These are phyloP conservation scores for Eulemur macaco DNA, from an alignment of 2,113 vertebrate species.

Conservation along the genomic window DNA sequence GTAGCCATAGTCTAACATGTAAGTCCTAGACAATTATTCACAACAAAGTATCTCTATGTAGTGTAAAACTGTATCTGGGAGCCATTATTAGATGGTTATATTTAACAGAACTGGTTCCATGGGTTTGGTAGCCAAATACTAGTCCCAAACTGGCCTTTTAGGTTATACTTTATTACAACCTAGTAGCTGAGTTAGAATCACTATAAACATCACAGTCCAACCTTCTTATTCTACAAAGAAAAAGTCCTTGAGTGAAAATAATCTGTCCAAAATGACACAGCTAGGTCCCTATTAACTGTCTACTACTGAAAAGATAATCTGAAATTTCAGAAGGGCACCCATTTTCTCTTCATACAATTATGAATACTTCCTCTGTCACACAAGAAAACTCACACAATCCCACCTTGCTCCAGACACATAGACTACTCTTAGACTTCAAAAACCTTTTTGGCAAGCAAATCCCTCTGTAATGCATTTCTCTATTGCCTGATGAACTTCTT, in stretches of 20 bases:
- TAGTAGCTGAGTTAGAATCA: slow-evolving; percentile 11
- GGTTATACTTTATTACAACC: neutral
- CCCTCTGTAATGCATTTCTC: neutral
- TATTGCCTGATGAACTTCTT: neutral
- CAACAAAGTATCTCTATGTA: neutral
- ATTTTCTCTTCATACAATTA: neutral
- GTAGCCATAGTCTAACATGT: neutral
- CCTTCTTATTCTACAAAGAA: neutral
- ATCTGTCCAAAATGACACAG: neutral
- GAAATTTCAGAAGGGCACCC: neutral
- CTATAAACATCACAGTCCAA: neutral
- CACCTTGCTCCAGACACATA: neutral
- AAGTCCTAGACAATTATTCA: neutral
- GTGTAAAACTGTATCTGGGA: neutral
- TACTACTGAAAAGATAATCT: neutral
- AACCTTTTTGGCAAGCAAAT: neutral
- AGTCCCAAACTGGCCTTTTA: neutral
- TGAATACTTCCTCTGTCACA: neutral
- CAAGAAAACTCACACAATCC: neutral
- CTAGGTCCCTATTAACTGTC: neutral
- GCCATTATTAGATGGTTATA: neutral
- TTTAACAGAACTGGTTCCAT: neutral
- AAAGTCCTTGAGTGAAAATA: neutral
- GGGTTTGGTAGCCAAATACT: neutral
- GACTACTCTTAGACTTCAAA: neutral